Evolutionary conservation across 2,888 invertebrate species (phyloP).

Genomic region (Sepiola atlantica): DNA sequence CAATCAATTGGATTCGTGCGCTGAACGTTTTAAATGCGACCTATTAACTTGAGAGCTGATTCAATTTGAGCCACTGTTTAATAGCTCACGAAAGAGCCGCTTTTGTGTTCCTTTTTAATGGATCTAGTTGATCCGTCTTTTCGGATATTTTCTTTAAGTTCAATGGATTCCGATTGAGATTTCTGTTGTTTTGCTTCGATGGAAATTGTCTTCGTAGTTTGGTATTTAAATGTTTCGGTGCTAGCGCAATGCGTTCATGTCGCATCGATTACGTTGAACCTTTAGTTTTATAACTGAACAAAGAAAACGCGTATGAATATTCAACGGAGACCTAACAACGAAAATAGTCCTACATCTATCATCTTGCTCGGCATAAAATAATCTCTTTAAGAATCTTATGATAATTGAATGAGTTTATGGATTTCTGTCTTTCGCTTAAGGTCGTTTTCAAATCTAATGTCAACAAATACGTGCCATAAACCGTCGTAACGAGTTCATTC

Average conservation of each 20-base stretch:
- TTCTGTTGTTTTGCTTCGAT: background rate
- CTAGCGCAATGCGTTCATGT: background rate
- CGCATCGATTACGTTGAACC: background rate
- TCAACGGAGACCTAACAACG: too few species aligned
- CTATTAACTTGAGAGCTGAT: background rate
- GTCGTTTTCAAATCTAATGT: too few species aligned
- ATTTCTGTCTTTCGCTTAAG: too few species aligned
- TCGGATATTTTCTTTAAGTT: background rate
- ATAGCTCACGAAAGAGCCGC: background rate
- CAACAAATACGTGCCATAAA: too few species aligned
- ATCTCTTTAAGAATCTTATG: too few species aligned
- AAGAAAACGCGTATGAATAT: too few species aligned
- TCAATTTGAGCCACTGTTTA: slow-evolving; percentile 19
- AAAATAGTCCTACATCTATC: too few species aligned
- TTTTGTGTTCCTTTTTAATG: background rate
- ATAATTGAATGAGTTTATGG: too few species aligned
- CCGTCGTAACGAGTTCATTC: too few species aligned
- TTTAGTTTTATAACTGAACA: too few species aligned
- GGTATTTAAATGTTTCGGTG: background rate
- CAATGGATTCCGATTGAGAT: background rate
- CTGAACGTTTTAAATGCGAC: background rate
- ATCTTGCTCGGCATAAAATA: too few species aligned
- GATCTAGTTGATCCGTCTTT: background rate
- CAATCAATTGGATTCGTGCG: background rate
- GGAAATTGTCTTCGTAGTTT: background rate